Evolutionary conservation across 2,797 vertebrate genomes (phyloP).

Genomic region (Ctenosaura bakeri): DNA sequence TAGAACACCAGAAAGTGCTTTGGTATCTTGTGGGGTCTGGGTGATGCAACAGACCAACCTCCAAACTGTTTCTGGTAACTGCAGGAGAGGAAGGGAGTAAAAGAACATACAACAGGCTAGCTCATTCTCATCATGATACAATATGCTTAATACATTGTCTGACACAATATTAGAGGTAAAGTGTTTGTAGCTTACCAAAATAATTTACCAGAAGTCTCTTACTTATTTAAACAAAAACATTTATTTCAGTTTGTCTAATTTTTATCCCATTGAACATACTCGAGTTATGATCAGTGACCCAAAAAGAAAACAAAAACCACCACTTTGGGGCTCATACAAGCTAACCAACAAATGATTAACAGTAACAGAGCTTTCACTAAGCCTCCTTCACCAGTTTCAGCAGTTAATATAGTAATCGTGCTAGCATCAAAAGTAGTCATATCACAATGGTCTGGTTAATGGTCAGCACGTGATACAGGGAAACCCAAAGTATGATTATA

Average conservation of each 20-base stretch:
- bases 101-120: background rate
- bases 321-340: slow-evolving; percentile 28
- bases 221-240: slow-evolving; percentile 2
- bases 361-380: background rate
- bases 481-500: slow-evolving; percentile 28
- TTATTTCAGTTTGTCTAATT: slow-evolving; percentile 12
- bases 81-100: background rate
- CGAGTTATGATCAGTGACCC: background rate
- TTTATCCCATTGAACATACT: slow-evolving; percentile 1
- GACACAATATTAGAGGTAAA: slow-evolving; percentile 19
- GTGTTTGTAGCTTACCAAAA: background rate
- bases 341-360: slow-evolving; percentile 33
- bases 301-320: background rate
- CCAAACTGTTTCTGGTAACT: background rate
- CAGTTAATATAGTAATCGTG: background rate
- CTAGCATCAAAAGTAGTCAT: background rate
- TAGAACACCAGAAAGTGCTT: background rate
- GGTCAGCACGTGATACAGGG: background rate
- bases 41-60: background rate
- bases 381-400: background rate
- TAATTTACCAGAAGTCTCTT: background rate
- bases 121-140: background rate
- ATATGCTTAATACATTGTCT: background rate
- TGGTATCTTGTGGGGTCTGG: background rate
- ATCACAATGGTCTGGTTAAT: background rate